Evolutionary conservation across 64 coral and sea anemone species (phyloP).

Genomic region (Stylophora pistillata): DNA sequence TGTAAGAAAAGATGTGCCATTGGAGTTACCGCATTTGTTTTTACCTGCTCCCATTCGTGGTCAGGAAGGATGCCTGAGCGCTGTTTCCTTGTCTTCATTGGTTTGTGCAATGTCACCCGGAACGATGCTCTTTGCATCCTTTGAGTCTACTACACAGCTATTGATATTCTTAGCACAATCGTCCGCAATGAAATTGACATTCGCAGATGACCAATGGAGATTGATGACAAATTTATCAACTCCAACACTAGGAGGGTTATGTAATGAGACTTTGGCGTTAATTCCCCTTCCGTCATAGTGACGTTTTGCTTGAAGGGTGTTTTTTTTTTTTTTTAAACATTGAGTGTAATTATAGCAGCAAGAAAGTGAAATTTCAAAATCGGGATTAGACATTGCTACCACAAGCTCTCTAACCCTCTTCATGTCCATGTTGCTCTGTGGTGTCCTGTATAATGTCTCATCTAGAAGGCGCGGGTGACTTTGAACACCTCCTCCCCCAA

Average conservation of each 20-base stretch:
- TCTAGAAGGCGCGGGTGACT: slow-evolving; percentile 23
- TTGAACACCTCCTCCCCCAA: no score
- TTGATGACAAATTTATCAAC: slow-evolving; percentile 43
- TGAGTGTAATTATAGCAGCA: slow-evolving; percentile 60
- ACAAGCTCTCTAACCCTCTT: slow-evolving; percentile 45
- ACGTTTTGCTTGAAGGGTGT: slow-evolving; percentile 50
- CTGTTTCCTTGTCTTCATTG: slow-evolving; percentile 72
- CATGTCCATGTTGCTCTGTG: slow-evolving; percentile 32
- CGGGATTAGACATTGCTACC: slow-evolving; percentile 37
- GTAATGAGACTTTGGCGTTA: slow-evolving; percentile 45
- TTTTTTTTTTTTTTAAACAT: slow-evolving; percentile 66
- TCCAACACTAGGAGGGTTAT: slow-evolving; percentile 33
- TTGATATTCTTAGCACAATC: slow-evolving; percentile 31
- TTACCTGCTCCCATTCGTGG: slow-evolving; percentile 69
- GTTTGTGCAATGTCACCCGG: slow-evolving; percentile 59
- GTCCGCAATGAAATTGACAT: no score
- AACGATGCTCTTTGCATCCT: slow-evolving; percentile 64
- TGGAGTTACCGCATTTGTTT: slow-evolving; percentile 39
- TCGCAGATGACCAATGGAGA: slow-evolving; percentile 45
- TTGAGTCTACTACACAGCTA: slow-evolving; percentile 47
- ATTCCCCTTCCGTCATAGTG: slow-evolving; percentile 41
- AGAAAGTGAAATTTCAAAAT: slow-evolving; percentile 39
- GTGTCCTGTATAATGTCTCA: slow-evolving; percentile 36
- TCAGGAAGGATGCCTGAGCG: slow-evolving; percentile 46
- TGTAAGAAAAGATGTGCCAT: slow-evolving; percentile 64